Base-by-base conservation (phyloP, 2,888 invertebrate species). In the Latrodectus hesperus region DNA sequence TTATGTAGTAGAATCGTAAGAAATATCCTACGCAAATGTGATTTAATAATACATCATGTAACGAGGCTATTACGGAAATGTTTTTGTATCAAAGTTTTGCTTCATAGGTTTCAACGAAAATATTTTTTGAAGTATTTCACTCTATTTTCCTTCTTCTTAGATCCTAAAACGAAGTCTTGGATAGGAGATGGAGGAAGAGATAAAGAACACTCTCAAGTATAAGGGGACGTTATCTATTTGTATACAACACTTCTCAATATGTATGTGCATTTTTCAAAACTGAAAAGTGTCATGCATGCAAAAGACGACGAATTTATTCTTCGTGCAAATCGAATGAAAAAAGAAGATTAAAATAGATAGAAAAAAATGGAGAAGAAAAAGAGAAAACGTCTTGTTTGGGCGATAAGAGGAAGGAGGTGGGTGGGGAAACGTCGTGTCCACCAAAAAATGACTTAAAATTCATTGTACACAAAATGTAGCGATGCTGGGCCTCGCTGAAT, bases 371-470 rank as follows among this genome's bases (percentile, higher is more conserved):
- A 11, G 12, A 60, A 60, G 68, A 65, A 51, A 81, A 75, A 80
- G 68, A 65, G 51, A 81, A 75, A 80, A 76, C 75, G 81, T 87
- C 81, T 81, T 86, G 72, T 80, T 81, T 75, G 14, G 75, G 80
- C 75, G 86, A 81, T 78, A 73, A 86, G 73, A 67, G 68, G 79
- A 74, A 68, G 73, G 60, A 86, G 12, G 22, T 64, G 72, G 52
- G 52, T 38, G 60, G 53, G 60, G 75, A 76, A 73, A 67, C 16
- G 64, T 75, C 68, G 83, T 88, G 88, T 88, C 88, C 88, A 88
- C 84, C 84, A 84, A 88, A 78, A 83, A 88, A 88, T 88, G 84
- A 83, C 88, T 88, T 78, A 84, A 84, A 86, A 86, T 79, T 88
- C 80, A 84, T 88, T 88, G 88, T 88, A 88, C 84, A 88, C 84